These are phyloP conservation scores for Nebria ingens DNA, from an alignment of 1,140 invertebrate genomes.

Conservation along the genomic window DNA sequence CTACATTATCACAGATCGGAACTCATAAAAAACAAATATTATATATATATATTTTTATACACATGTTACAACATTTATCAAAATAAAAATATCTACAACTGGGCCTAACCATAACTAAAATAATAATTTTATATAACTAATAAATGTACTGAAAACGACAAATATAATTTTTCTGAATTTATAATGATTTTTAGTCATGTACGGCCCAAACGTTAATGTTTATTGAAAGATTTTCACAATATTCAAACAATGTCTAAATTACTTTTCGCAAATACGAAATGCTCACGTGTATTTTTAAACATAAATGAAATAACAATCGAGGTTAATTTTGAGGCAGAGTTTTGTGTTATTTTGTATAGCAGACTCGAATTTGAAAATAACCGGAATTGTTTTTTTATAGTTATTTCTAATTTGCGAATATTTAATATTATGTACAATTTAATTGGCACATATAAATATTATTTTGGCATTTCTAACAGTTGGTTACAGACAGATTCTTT, in stretches of 20 bases:
- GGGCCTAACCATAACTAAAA: conserved; percentile 16
- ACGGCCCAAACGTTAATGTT: too few relatives aligned
- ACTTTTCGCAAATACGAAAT: too few relatives aligned
- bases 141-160: too few relatives aligned
- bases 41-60: background rate
- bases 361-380: background rate
- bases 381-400: conserved; percentile 11
- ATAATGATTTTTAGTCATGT: too few relatives aligned
- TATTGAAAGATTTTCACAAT: too few relatives aligned
- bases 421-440: background rate
- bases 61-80: conserved; percentile 21
- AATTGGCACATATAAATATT: background rate
- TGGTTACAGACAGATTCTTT: background rate
- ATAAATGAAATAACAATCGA: too few relatives aligned
- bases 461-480: conserved; percentile 1
- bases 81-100: conserved; percentile 20
- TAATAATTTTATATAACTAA: too few relatives aligned
- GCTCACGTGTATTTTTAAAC: too few relatives aligned
- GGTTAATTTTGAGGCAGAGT: too few relatives aligned
- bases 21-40: conserved; percentile 12
- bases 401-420: conserved; percentile 11
- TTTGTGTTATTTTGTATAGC: too few relatives aligned
- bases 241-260: too few relatives aligned
- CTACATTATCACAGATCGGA: conserved; percentile 36
- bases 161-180: too few relatives aligned